A percentile compares a stretch with the other conserved stretches of the same genome.
phyloP scores from a whole-genome alignment of 2,888 invertebrate species.

The Melinaea menophilus region DNA sequence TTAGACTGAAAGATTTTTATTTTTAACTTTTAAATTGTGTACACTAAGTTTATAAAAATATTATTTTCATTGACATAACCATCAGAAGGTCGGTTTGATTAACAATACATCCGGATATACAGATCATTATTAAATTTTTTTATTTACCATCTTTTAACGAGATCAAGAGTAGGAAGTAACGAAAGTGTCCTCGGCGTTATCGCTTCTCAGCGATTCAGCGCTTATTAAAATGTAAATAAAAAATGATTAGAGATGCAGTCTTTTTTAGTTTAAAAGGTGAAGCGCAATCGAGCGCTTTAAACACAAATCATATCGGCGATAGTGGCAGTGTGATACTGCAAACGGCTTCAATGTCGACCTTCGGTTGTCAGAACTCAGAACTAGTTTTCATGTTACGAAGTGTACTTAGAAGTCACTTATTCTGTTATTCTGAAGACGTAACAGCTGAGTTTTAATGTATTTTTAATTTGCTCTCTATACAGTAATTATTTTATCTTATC shows the following conservation, averaged over 20 bases:
- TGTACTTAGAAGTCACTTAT: constrained; percentile 9
- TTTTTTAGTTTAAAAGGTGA: constrained; percentile 1
- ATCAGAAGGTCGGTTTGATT: too few species aligned
- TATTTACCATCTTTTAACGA: neutral
- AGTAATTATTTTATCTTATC: too few species aligned
- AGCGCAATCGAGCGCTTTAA: constrained; percentile 10
- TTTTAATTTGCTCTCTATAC: too few species aligned
- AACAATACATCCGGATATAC: too few species aligned
- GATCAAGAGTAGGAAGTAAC: constrained; percentile 22
- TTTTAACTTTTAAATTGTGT: too few species aligned
- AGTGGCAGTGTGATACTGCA: constrained; percentile 7
- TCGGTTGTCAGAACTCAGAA: constrained; percentile 30
- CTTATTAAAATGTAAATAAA: neutral
- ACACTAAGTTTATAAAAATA: too few species aligned
- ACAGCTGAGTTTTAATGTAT: too few species aligned
- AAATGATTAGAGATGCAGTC: neutral
- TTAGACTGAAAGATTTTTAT: too few species aligned
- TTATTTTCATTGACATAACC: too few species aligned
- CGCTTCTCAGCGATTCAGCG: neutral
- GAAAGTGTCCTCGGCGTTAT: constrained; percentile 22
- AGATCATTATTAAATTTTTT: too few species aligned
- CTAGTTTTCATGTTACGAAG: constrained; percentile 25
- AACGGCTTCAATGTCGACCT: constrained; percentile 25
- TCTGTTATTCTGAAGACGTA: too few species aligned
- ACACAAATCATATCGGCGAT: constrained; percentile 10